Evolutionary conservation across 2,888 invertebrate genomes (phyloP).

Genomic region (Caenorhabditis sp.): DNA sequence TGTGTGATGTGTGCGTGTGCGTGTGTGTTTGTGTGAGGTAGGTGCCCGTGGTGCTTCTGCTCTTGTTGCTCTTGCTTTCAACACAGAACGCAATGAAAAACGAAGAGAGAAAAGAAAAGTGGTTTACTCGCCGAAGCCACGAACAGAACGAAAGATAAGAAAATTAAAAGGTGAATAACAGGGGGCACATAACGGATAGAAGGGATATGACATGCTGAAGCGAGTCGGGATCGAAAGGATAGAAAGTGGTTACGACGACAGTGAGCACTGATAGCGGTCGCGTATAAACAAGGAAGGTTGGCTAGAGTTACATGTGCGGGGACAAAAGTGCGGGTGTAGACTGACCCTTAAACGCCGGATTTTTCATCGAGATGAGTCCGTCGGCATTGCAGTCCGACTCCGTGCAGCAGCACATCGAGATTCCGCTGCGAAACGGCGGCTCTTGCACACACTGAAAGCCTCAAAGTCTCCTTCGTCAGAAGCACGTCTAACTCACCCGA

Average conservation of each 20-base stretch:
- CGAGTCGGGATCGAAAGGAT: too few species aligned
- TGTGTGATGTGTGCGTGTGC: neutral
- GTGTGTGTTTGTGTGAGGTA: neutral
- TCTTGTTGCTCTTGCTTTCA: neutral
- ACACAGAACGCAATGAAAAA: neutral
- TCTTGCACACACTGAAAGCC: constrained; percentile 14
- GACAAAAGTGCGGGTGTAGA: too few species aligned
- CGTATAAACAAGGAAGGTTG: too few species aligned
- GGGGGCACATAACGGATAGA: too few species aligned
- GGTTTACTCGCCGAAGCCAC: constrained; percentile 4
- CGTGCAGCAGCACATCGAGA: constrained; percentile 65
- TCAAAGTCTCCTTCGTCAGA: neutral
- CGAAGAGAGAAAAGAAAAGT: neutral
- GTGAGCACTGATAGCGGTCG: too few species aligned
- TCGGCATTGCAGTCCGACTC: constrained; percentile 68
- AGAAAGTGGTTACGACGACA: too few species aligned
- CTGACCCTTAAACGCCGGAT: constrained; percentile 18
- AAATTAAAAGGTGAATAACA: neutral
- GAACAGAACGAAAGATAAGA: neutral
- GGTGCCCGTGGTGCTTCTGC: neutral
- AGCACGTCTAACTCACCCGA: neutral
- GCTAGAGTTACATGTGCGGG: too few species aligned
- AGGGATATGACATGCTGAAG: too few species aligned
- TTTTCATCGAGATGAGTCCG: neutral
- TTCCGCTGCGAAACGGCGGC: neutral